These are phyloP conservation scores for Megalurothrips usitatus DNA, from an alignment of 2,888 invertebrate species.

Conservation along the genomic window DNA sequence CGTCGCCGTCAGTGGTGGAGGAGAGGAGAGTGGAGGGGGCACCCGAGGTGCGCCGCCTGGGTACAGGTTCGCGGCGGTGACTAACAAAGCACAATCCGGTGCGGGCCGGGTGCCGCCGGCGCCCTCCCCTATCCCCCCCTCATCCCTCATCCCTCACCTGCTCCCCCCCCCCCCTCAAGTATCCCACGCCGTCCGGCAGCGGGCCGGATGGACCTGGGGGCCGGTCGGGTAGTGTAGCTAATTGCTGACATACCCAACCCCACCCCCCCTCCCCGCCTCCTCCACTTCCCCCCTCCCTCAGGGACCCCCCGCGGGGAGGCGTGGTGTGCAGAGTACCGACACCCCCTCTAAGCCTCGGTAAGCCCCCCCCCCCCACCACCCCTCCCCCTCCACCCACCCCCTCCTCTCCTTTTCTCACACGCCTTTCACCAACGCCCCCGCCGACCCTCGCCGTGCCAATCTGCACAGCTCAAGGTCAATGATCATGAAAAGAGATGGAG, in stretches of 20 bases:
- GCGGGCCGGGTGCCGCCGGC: too few species aligned
- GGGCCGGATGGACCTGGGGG: not conserved
- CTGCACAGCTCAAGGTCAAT: not conserved
- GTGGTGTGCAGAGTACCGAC: not conserved
- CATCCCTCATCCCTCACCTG: too few species aligned
- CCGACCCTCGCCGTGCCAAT: not conserved
- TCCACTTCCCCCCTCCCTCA: not conserved
- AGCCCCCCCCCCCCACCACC: not conserved
- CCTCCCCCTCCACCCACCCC: not conserved
- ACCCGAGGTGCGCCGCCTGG: too few species aligned
- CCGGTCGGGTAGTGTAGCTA: not conserved
- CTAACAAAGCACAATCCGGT: too few species aligned
- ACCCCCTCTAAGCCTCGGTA: not conserved
- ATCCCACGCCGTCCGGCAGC: not conserved
- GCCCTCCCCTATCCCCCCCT: not conserved
- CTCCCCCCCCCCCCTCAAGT: not conserved
- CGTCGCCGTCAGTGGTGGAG: too few species aligned
- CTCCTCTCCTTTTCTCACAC: not conserved
- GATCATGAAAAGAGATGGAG: too few species aligned
- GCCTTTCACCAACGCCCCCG: not conserved
- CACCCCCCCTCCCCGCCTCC: not conserved
- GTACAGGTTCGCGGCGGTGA: too few species aligned
- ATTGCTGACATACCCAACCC: not conserved
- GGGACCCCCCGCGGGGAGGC: not conserved
- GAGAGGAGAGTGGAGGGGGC: too few species aligned